Conservation (phyloP, 2,797 vertebrate species). For the Botia kubotai region DNA sequence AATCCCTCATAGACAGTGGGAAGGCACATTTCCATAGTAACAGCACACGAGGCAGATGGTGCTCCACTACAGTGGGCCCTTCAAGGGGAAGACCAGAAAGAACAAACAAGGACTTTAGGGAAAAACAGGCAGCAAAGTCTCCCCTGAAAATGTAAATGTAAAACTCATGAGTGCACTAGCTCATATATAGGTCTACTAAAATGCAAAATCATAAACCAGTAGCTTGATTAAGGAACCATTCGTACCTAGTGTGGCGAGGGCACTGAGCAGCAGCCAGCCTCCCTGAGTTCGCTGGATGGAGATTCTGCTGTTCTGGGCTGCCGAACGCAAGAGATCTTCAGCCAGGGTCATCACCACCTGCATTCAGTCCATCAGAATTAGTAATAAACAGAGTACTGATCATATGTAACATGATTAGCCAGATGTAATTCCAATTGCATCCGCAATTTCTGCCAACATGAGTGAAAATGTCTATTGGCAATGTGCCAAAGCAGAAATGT, state of each 20-base stretch:
- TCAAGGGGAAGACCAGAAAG: constrained; percentile 12
- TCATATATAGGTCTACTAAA: not conserved
- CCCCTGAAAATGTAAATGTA: too few species aligned
- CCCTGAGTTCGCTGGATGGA: constrained; percentile 88
- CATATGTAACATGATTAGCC: not conserved
- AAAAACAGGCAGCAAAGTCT: too few species aligned
- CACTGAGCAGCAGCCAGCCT: constrained; percentile 88
- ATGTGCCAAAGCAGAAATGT: not conserved
- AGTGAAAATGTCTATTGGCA: too few species aligned
- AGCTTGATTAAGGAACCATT: not conserved
- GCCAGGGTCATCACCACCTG: constrained; percentile 87
- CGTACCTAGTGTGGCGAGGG: constrained; percentile 88
- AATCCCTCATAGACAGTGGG: constrained; percentile 84
- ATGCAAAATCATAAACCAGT: not conserved
- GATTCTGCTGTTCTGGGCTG: constrained; percentile 88
- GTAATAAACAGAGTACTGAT: not conserved
- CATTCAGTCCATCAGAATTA: not conserved
- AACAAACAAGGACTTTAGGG: not conserved
- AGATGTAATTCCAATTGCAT: not conserved
- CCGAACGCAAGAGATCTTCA: constrained; percentile 89
- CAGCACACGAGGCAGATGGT: constrained; percentile 84
- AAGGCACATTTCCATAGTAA: constrained; percentile 90
- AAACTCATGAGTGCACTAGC: not conserved
- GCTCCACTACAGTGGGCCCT: constrained; percentile 87
- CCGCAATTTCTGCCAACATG: too few species aligned